These are phyloP conservation scores for Trachelus stipa DNA, from an alignment of 2,888 invertebrate genomes.

Conservation along the genomic window DNA sequence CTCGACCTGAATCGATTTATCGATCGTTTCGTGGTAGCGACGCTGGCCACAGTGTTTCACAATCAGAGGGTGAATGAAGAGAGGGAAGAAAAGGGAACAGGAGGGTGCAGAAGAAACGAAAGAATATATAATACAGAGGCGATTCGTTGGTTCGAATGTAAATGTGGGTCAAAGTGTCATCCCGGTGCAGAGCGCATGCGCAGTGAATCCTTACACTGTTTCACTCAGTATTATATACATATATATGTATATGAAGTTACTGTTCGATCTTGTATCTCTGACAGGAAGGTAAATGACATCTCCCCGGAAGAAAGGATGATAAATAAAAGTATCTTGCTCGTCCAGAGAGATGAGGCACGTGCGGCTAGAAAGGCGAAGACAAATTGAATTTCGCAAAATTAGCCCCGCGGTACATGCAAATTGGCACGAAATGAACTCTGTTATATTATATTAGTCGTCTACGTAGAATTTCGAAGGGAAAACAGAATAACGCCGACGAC, in stretches of 20 bases:
- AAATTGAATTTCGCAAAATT: conserved; percentile 62
- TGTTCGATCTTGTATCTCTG: no score
- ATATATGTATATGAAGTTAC: no score
- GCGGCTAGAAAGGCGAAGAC: conserved; percentile 53
- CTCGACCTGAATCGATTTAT: conserved; percentile 50
- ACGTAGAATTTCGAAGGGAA: conserved; percentile 62
- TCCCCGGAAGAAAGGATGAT: background rate
- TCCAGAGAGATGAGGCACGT: conserved; percentile 41
- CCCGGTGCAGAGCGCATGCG: no score
- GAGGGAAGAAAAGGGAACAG: no score
- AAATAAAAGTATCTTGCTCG: background rate
- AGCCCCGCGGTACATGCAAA: conserved; percentile 63
- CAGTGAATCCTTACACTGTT: no score
- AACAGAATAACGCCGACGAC: conserved; percentile 53
- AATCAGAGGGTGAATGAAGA: no score
- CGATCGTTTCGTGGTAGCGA: conserved; percentile 38
- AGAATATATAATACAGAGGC: no score
- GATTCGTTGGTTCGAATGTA: conserved; percentile 32
- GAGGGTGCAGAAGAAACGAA: no score
- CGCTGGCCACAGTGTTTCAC: no score
- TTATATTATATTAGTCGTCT: conserved; percentile 64
- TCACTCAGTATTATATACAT: no score
- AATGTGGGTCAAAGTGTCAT: conserved; percentile 35
- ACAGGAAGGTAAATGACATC: no score
- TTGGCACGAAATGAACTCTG: conserved; percentile 65